Conservation (phyloP, 1,140 invertebrate genomes). For the Euschistus heros region DNA sequence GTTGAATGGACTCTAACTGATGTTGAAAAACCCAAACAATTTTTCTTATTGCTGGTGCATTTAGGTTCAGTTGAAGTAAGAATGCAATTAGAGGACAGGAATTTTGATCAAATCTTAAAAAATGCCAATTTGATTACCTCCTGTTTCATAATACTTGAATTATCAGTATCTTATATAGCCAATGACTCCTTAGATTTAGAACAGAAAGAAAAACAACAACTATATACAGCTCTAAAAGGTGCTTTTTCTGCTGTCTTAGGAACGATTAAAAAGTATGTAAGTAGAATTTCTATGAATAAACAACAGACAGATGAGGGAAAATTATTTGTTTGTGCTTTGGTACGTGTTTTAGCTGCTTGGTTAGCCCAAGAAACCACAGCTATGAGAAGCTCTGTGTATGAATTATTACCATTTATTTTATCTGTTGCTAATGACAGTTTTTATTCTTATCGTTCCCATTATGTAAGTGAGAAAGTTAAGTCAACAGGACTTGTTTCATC, state of each 20-base stretch:
- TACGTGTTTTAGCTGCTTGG: slow-evolving; percentile 76
- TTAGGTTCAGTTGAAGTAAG: slow-evolving; percentile 81
- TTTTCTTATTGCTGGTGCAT: slow-evolving; percentile 74
- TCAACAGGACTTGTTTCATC: slow-evolving; percentile 37
- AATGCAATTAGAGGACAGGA: slow-evolving; percentile 79
- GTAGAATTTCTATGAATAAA: slow-evolving; percentile 47
- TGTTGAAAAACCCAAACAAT: slow-evolving; percentile 66
- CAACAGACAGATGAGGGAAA: slow-evolving; percentile 51
- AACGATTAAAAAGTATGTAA: slow-evolving; percentile 52
- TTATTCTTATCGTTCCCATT: slow-evolving; percentile 43
- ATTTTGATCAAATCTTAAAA: slow-evolving; percentile 59
- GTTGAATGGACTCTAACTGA: slow-evolving; percentile 70
- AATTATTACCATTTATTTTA: slow-evolving; percentile 65
- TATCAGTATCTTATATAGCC: slow-evolving; percentile 67
- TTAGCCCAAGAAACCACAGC: slow-evolving; percentile 84
- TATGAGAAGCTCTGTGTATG: slow-evolving; percentile 69
- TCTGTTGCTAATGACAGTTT: slow-evolving; percentile 71
- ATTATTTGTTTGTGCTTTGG: slow-evolving; percentile 68
- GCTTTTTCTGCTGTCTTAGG: slow-evolving; percentile 73
- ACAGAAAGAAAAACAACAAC: slow-evolving; percentile 78
- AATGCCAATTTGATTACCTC: slow-evolving; percentile 66
- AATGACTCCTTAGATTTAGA: slow-evolving; percentile 71
- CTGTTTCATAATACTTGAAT: slow-evolving; percentile 75
- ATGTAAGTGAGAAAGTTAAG: slow-evolving; percentile 42
- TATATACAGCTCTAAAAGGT: slow-evolving; percentile 81